These are phyloP conservation scores for Himalopsyche anomala DNA, from an alignment of 2,888 invertebrate species.

Conservation along the genomic window DNA sequence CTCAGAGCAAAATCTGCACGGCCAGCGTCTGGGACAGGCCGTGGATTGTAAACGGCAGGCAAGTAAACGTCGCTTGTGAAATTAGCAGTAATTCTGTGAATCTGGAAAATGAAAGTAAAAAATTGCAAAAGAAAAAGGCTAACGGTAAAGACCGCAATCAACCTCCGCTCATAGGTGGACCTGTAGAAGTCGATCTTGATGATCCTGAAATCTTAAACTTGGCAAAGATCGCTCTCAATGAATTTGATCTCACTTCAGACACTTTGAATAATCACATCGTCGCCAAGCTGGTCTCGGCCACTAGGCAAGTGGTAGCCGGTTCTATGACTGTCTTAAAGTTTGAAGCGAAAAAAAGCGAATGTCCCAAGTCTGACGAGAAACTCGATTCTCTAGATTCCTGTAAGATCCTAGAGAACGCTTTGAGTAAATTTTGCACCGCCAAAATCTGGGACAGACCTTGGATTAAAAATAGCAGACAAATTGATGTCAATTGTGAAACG, in stretches of 20 bases:
- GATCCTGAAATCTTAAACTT: constrained; percentile 66
- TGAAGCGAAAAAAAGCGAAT: constrained; percentile 71
- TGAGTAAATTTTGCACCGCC: neutral
- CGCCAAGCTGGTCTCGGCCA: constrained; percentile 69
- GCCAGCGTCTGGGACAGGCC: constrained; percentile 76
- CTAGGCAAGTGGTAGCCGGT: constrained; percentile 73
- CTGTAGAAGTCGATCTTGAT: constrained; percentile 64
- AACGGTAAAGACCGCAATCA: neutral
- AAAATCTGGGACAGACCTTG: neutral
- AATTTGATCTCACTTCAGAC: constrained; percentile 60
- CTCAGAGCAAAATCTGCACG: constrained; percentile 42
- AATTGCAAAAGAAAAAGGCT: neutral
- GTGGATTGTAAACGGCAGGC: constrained; percentile 76
- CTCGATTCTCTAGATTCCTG: constrained; percentile 65
- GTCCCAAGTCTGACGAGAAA: constrained; percentile 68
- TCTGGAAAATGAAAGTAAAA: neutral
- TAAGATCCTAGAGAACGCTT: constrained; percentile 67
- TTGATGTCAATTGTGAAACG: neutral
- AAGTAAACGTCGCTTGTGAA: constrained; percentile 68
- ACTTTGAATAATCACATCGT: constrained; percentile 65
- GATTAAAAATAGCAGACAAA: neutral
- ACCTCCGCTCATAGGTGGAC: constrained; percentile 60
- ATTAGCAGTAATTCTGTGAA: neutral
- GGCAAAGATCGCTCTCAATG: constrained; percentile 65
- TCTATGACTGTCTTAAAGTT: constrained; percentile 70